Evolutionary conservation across 2,113 vertebrate species (phyloP).

Genomic region (Gopherus evgoodei): DNA sequence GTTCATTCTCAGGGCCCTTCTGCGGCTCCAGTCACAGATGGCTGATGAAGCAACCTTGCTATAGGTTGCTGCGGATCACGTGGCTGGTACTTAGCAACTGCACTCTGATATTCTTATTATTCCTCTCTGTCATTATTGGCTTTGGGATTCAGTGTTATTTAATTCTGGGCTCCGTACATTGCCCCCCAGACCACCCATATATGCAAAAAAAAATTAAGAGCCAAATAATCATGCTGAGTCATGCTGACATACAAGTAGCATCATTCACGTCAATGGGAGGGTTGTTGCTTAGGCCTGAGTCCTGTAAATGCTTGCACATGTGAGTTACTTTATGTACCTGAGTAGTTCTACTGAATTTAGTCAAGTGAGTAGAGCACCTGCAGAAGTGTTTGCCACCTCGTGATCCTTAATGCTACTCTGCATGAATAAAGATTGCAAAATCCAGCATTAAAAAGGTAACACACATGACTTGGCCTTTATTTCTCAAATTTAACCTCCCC

Average conservation of each 20-base stretch:
- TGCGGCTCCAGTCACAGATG: background rate
- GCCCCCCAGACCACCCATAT: too few relatives aligned
- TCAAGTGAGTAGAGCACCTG: background rate
- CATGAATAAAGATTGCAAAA: background rate
- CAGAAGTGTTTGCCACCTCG: background rate
- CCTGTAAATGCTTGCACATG: background rate
- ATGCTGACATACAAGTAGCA: background rate
- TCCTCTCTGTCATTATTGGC: background rate
- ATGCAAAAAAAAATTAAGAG: rapidly evolving
- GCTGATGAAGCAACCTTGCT: background rate
- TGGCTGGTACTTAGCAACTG: background rate
- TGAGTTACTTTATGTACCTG: background rate
- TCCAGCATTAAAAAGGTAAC: background rate
- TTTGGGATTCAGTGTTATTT: background rate
- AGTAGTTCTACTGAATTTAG: background rate
- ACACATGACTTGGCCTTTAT: background rate
- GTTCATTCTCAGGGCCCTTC: background rate
- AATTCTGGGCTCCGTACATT: background rate
- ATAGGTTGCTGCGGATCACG: background rate
- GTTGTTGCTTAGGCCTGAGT: rapidly evolving
- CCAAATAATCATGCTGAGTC: background rate
- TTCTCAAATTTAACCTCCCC: background rate
- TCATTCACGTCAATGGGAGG: background rate
- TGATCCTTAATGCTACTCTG: background rate
- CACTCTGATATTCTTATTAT: background rate